A percentile compares a stretch with the other conserved stretches of the same genome.
These are phyloP conservation scores for Drosophila borealis DNA, from an alignment of 2,888 invertebrate species.

Conservation along the genomic window DNA sequence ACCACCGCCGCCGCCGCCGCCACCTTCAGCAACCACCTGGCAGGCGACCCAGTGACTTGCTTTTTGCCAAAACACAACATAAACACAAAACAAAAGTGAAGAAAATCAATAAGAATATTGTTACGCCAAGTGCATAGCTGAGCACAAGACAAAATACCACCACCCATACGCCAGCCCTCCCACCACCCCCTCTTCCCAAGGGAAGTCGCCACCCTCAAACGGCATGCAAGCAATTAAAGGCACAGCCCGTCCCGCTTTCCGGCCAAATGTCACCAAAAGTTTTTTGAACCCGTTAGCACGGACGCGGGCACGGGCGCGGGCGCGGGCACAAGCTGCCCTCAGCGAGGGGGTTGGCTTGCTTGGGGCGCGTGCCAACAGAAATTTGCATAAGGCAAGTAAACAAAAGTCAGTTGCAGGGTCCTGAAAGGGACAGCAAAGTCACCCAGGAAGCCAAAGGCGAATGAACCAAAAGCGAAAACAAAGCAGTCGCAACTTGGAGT, in stretches of 20 bases:
- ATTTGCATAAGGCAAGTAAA: slow-evolving; percentile 68
- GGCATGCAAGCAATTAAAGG: slow-evolving; percentile 60
- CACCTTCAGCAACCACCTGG: background rate
- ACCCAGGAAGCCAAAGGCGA: slow-evolving; percentile 33
- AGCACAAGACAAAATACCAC: slow-evolving; percentile 12
- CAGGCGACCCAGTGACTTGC: slow-evolving; percentile 70
- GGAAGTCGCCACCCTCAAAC: slow-evolving; percentile 16
- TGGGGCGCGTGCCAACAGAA: slow-evolving; percentile 28
- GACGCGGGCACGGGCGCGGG: background rate
- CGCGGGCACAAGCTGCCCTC: no score
- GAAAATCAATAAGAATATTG: slow-evolving; percentile 68
- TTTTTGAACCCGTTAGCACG: slow-evolving; percentile 68
- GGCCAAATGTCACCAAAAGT: slow-evolving; percentile 77
- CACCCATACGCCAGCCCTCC: background rate
- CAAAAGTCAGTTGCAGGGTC: slow-evolving; percentile 20
- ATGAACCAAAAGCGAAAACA: slow-evolving; percentile 43
- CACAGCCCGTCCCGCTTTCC: slow-evolving; percentile 48
- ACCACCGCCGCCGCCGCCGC: slow-evolving; percentile 2
- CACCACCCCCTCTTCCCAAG: background rate
- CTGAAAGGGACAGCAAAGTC: background rate
- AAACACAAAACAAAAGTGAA: slow-evolving; percentile 29
- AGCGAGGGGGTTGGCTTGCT: slow-evolving; percentile 21
- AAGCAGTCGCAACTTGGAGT: background rate
- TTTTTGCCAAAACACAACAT: slow-evolving; percentile 42
- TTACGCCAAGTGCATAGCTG: slow-evolving; percentile 62